Evolutionary conservation across 2,888 invertebrate genomes (phyloP).

Genomic region (Schizaphis graminum): DNA sequence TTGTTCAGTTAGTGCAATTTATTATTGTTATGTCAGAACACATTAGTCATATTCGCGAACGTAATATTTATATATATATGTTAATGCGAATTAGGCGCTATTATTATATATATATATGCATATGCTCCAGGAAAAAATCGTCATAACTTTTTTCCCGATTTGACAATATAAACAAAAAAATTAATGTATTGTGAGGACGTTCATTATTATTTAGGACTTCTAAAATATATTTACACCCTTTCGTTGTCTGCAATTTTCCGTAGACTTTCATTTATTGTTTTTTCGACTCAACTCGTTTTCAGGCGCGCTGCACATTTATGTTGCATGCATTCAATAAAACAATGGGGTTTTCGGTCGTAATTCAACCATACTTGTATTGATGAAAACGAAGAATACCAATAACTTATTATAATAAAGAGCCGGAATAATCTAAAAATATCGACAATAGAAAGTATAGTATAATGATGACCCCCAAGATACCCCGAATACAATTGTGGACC

Average conservation of each 20-base stretch:
- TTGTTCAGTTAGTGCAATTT: conserved; percentile 2
- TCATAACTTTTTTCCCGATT: neutral
- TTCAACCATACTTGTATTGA: conserved; percentile 1
- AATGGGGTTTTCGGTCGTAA: conserved; percentile 18
- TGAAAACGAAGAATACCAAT: conserved; percentile 10
- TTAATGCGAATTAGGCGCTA: neutral
- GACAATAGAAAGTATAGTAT: conserved; percentile 25
- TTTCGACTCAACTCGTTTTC: conserved; percentile 3
- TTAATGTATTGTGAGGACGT: neutral
- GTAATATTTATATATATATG: neutral
- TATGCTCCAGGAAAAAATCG: neutral
- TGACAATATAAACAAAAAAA: neutral
- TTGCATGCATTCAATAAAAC: conserved; percentile 18
- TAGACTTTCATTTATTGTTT: conserved; percentile 13
- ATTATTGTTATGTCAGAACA: conserved; percentile 11
- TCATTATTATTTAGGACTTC: neutral
- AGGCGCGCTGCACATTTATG: neutral
- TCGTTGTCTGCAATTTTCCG: neutral
- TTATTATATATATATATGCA: neutral
- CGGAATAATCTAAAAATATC: conserved; percentile 6
- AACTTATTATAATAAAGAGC: conserved; percentile 12
- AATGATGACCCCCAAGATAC: conserved; percentile 4
- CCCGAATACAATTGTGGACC: neutral
- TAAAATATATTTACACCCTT: conserved; percentile 12
- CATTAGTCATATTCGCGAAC: neutral